Evolutionary conservation across 2,113 vertebrate genomes (phyloP), one percentile per base, ranked within the genome.

Genomic region (Thunnus thynnus): DNA sequence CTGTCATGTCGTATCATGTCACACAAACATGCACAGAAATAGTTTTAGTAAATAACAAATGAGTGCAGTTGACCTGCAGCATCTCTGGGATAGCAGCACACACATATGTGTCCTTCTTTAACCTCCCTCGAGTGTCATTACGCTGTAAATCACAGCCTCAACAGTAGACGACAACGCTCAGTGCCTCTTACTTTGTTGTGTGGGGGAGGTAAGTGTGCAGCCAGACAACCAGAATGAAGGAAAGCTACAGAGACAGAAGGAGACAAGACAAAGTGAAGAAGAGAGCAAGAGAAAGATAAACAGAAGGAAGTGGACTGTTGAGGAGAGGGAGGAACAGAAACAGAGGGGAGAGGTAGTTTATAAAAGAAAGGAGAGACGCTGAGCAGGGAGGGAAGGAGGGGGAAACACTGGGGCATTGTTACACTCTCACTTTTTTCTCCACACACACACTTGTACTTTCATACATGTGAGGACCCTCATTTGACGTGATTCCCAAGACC

Each of bases 341-440:
- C 44, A 57, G 32, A 47, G 20, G 66, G 36, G 56, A 41, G 27
- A 52, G 27, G 44, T 56, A 75, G 69, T 63, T 84, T 68, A 55
- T 47, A 48, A 44, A 60, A 72, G 58, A 70, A 41, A 41, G 36
- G 36, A 41, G 51, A 71, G 60, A 76, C 72, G 22, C 5, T 57
- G 66, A 70, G 20, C 46, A 57, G 66, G 48, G 56, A 65, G 36
- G 36, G 36, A 41, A 41, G 36, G 66, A 46, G n/a, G 27, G 22
- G 58, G 46, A 85, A 81, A 79, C 75, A 82, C 57, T 27, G 36
- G 14, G 47, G 65, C 54, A 76, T 74, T 78, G 63, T 78, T 78
- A 54, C 51, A 60, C 55, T 55, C 16, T 10, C 5, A 18, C 17
- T 41, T 47, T 51, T 47, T 25, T 65, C 51, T 56, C 2, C 36